Percentiles rank a stretch among this genome's conserved stretches.
phyloP scores from a whole-genome alignment of 2,797 vertebrate genomes.

The Sebastolobus alascanus region DNA sequence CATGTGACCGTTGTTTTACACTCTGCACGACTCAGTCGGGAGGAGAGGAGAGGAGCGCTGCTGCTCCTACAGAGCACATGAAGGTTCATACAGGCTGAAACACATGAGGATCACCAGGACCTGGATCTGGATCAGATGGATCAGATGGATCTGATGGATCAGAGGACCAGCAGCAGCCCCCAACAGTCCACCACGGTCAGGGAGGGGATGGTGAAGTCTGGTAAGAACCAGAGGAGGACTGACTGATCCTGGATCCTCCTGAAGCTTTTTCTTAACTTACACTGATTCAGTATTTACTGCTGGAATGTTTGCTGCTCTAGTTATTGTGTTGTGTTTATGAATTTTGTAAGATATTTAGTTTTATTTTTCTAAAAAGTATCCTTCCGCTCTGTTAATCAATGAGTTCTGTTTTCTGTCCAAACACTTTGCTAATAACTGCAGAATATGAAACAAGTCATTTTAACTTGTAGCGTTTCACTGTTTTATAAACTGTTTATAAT shows the following conservation, averaged over 20 bases:
- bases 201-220: constrained; percentile 89
- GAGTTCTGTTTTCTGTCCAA: neutral
- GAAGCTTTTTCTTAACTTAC: neutral
- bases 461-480: neutral
- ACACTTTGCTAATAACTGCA: neutral
- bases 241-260: constrained; percentile 10
- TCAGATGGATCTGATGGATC: constrained; percentile 75
- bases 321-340: neutral
- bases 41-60: constrained; percentile 33
- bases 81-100: constrained; percentile 12
- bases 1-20: constrained; percentile 50
- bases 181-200: constrained; percentile 42
- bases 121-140: neutral
- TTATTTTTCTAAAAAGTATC: neutral
- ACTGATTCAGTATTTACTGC: neutral
- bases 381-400: neutral
- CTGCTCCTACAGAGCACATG: constrained; percentile 26
- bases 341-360: neutral
- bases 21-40: constrained; percentile 28
- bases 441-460: neutral
- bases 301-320: neutral
- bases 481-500: neutral
- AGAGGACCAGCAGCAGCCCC: constrained; percentile 69
- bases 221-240: constrained; percentile 82
- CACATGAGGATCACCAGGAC: constrained; percentile 7